Base-by-base conservation (phyloP, 2,888 invertebrate species). In the Tuberolachnus salignus region DNA sequence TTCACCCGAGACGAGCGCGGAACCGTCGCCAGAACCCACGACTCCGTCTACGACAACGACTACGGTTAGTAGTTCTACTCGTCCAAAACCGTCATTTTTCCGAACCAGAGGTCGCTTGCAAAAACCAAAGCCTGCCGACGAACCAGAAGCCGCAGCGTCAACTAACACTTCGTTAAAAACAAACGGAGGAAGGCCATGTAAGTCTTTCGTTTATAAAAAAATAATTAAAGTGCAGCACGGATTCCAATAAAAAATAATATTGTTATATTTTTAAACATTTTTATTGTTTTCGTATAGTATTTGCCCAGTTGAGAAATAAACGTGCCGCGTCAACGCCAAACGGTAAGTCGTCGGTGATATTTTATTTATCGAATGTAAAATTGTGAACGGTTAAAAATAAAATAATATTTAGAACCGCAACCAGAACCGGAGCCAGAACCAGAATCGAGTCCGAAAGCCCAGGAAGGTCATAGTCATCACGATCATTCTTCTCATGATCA, bases 391-490 rank as follows among this genome's bases (percentile, higher is more conserved):
- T 73, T 14, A 16, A 51, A 70, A 72, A 34, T 49, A 16, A 63
- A 21, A 53, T 63, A 64, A 26, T 4, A 16, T 67, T 55, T 83
- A 44, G 84, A 86, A 80, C 84, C 86, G 0, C 84, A 86, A 82
- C 85, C 87, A 0, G 83, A 84, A 82, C 83, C 87, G 73, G 85
- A 86, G 83, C 87, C 85, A 21, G 85, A 84, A 72, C 85, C 85
- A 0, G 84, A 85, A 81, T 85, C 90, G 13, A 87, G 88, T 82
- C 86, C 88, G 0, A 85, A 85, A 67, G 67, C 4, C 49, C 46
- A 69, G 0, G 67, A 69, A 75, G 75, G 75, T 51, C 67, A 69
- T 59, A 66, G 66, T 42, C 55, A 53, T 83, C 84, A 80, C 84
- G 87, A 1, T 70, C 82, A 1, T 86, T 86, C 82, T 84, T 86